phyloP scores from a whole-genome alignment of 2,888 invertebrate species.

The Theretra japonica region DNA sequence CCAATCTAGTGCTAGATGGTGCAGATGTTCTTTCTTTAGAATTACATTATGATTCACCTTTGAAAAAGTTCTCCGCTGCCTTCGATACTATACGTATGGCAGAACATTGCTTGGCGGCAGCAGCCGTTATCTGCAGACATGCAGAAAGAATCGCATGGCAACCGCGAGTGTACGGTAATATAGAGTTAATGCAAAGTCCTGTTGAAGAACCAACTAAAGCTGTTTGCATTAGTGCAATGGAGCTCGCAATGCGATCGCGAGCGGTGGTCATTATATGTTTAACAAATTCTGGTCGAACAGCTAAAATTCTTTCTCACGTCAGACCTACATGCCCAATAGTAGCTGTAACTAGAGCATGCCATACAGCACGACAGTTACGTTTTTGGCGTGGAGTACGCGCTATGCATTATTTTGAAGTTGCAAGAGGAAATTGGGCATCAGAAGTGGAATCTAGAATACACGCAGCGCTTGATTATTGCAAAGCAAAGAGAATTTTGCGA shows the following conservation, averaged over 20 bases:
- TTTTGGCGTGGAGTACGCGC: constrained; percentile 82
- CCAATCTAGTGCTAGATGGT: constrained; percentile 95
- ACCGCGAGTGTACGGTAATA: constrained; percentile 90
- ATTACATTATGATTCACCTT: constrained; percentile 77
- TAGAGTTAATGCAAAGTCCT: constrained; percentile 85
- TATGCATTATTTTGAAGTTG: constrained; percentile 78
- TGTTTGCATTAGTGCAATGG: constrained; percentile 71
- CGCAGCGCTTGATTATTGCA: constrained; percentile 75
- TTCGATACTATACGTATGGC: constrained; percentile 72
- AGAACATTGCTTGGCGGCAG: constrained; percentile 88
- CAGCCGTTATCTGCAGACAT: constrained; percentile 91
- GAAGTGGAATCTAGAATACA: constrained; percentile 72
- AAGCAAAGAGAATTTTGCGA: constrained; percentile 69
- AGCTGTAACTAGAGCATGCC: constrained; percentile 88
- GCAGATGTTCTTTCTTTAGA: constrained; percentile 94
- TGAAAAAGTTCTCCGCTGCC: constrained; percentile 64
- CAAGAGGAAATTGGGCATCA: constrained; percentile 61
- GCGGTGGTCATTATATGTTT: constrained; percentile 88
- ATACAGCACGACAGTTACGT: constrained; percentile 86
- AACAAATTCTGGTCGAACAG: constrained; percentile 89
- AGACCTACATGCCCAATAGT: constrained; percentile 90
- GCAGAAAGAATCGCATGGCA: constrained; percentile 95
- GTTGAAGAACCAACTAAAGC: constrained; percentile 84
- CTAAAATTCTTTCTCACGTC: constrained; percentile 87
- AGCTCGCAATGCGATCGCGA: constrained; percentile 68